Conservation (phyloP, 2,113 vertebrate species). For the Apodemus sylvaticus region DNA sequence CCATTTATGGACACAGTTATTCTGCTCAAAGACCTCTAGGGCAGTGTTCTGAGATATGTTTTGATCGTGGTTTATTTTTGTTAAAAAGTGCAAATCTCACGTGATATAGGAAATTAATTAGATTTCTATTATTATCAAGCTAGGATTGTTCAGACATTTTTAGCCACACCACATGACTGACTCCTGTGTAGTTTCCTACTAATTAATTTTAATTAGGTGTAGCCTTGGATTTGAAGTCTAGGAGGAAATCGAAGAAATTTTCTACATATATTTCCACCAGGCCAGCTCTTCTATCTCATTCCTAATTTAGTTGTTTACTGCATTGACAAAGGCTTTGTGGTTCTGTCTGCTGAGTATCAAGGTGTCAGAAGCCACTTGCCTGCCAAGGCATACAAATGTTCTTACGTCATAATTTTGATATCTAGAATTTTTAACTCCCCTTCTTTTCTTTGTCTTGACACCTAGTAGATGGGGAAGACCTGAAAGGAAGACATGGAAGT, state of each 20-base stretch:
- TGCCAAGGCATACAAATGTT: neutral
- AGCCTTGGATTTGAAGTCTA: slow-evolving; percentile 36
- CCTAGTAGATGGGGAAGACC: neutral
- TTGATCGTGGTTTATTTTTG: neutral
- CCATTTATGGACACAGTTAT: neutral
- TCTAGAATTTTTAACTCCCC: neutral
- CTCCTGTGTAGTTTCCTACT: neutral
- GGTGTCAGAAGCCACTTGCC: neutral
- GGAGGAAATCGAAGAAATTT: neutral
- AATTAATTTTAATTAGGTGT: slow-evolving; percentile 22
- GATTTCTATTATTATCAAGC: slow-evolving; percentile 48
- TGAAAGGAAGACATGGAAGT: neutral
- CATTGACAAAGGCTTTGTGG: neutral
- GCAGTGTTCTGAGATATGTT: neutral
- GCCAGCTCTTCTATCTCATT: neutral
- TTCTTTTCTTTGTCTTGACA: neutral
- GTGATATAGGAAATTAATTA: slow-evolving; percentile 14
- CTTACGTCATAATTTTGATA: neutral
- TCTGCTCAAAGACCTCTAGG: neutral
- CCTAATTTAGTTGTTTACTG: neutral
- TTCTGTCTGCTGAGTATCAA: neutral
- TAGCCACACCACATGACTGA: neutral
- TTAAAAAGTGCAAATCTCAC: neutral
- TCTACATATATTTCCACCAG: neutral
- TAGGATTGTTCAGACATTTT: slow-evolving; percentile 20